Evolutionary conservation across 1,140 invertebrate species (phyloP), one percentile per base, ranked within the genome.

Genomic region (Brachionus rubens): DNA sequence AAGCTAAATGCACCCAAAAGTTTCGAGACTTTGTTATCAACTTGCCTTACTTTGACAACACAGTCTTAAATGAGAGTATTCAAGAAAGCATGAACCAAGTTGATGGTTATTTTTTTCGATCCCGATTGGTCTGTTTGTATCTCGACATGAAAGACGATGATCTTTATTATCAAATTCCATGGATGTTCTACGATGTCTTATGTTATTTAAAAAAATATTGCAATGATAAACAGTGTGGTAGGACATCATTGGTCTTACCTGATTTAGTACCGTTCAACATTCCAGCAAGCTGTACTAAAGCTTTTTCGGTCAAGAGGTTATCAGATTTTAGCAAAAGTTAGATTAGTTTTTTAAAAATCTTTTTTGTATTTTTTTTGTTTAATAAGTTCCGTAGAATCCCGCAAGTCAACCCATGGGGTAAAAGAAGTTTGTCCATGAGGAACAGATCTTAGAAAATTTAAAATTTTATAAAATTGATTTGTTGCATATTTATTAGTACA

Each of bases 191-290:
- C 30, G 59, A 65, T 65, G 21, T 65, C 12, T 65, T 65, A 28
- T 65, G 59, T 43, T 65, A 43, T 12, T 41, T 41, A 19, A 65
- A 65, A 65, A 65, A 65, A 43, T 65, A 43, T 65, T 65, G 59
- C n/a, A 65, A 65, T 43, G 16, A 43, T 24, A 65, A 43, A 12
- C 16, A 24, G 10, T 43, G n/a, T 41, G 16, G 2, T n/a, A 65
- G 4, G 16, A 3, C 24, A 12, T 43, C 36, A 7, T 0, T 21
- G 5, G 21, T 43, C 12, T 43, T 65, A 6, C 40, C 59, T 43
- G 24, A 6, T 43, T 24, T 43, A 19, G 40, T 65, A 43, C 59
- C 59, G 21, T 65, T 65, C 19, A 65, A 19, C 9, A 43, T 65
- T 9, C 7, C 59, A 43, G 19, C 40, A 0, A 19, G 43, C 24